phyloP scores from a whole-genome alignment of 2,888 invertebrate species.

The Drosophila anceps region DNA sequence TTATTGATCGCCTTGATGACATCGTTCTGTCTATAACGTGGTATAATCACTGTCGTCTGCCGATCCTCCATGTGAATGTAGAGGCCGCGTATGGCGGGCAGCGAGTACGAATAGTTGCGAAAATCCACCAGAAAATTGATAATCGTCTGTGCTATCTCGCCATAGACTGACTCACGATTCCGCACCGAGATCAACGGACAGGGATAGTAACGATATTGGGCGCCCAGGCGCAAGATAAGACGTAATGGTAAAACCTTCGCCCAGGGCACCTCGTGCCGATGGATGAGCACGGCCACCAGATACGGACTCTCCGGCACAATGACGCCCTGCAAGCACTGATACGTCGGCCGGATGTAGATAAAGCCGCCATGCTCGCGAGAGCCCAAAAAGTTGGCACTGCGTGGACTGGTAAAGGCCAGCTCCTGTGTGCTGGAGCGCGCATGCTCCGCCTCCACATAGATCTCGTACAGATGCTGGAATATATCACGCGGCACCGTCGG shows the following conservation, averaged over 20 bases:
- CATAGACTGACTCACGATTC: constrained; percentile 91
- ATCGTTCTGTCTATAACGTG: constrained; percentile 90
- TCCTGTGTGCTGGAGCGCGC: constrained; percentile 89
- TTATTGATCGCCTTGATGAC: constrained; percentile 91
- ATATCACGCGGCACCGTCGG: constrained; percentile 88
- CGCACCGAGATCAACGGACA: constrained; percentile 92
- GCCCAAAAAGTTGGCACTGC: constrained; percentile 87
- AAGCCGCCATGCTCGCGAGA: constrained; percentile 92
- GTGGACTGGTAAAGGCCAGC: constrained; percentile 88
- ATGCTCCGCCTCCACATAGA: constrained; percentile 89
- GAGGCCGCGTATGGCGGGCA: constrained; percentile 91
- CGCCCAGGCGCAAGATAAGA: constrained; percentile 91
- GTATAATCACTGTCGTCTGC: constrained; percentile 91
- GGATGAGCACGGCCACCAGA: constrained; percentile 91
- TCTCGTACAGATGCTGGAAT: constrained; percentile 90
- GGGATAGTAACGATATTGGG: constrained; percentile 94
- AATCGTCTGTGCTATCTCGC: constrained; percentile 94
- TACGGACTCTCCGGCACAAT: constrained; percentile 90
- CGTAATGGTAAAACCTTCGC: constrained; percentile 92
- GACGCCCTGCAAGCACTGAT: constrained; percentile 92
- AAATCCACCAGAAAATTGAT: constrained; percentile 95
- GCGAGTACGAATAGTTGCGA: constrained; percentile 92
- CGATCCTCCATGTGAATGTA: constrained; percentile 93
- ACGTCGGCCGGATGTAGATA: constrained; percentile 91
- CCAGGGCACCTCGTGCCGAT: constrained; percentile 87